A percentile compares a stretch with the other conserved stretches of the same genome.
phyloP scores from a whole-genome alignment of 2,113 vertebrate species.

The Psettodes erumei region DNA sequence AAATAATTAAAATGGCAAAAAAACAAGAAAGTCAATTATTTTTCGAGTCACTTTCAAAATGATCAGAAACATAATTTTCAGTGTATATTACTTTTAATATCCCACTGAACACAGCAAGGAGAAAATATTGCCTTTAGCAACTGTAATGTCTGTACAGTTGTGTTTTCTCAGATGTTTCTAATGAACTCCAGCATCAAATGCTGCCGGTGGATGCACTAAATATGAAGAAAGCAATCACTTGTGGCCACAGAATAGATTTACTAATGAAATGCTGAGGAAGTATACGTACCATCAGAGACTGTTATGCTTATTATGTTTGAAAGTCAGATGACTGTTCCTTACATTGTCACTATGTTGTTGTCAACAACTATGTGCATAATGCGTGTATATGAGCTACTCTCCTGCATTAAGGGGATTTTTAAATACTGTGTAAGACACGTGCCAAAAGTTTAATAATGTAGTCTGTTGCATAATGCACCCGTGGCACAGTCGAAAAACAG shows the following conservation, averaged over 20 bases:
- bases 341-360: background rate
- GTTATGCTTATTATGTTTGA: slow-evolving; percentile 8
- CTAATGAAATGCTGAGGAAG: slow-evolving; percentile 52
- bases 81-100: slow-evolving; percentile 59
- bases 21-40: slow-evolving; percentile 15
- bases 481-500: too few relatives aligned
- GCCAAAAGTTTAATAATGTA: background rate
- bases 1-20: slow-evolving; percentile 32
- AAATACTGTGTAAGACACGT: background rate
- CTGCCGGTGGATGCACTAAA: slow-evolving; percentile 27
- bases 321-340: slow-evolving; percentile 10
- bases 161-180: slow-evolving; percentile 54
- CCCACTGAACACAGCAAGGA: slow-evolving; percentile 16
- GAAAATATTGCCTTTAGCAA: slow-evolving; percentile 57
- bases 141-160: slow-evolving; percentile 19
- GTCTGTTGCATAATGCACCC: background rate
- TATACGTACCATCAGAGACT: slow-evolving; percentile 33
- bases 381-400: background rate
- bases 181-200: slow-evolving; percentile 34
- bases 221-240: slow-evolving; percentile 53
- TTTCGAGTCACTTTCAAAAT: slow-evolving; percentile 22
- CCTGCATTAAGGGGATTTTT: background rate
- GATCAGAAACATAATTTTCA: slow-evolving; percentile 41
- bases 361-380: slow-evolving; percentile 1
- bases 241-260: slow-evolving; percentile 49